Base-by-base conservation (phyloP, 2,888 invertebrate species). In the Tortricodes alternella region DNA sequence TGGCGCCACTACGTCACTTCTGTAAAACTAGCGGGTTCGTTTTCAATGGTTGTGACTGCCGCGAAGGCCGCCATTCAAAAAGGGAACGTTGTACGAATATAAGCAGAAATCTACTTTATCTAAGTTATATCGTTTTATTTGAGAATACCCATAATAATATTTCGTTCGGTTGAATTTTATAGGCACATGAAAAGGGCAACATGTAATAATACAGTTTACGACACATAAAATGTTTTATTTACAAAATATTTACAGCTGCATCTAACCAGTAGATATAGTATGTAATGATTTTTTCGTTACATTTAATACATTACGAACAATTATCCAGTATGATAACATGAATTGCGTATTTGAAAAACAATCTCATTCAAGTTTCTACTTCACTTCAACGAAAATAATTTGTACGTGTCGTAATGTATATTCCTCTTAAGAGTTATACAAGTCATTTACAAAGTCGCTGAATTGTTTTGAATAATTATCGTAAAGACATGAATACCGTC, bases 191-290 rank as follows among this genome's bases (percentile, higher is more conserved):
- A 34, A 46, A 37, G 35, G 49, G 35, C 11, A 35, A 27, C 35
- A 48, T 41, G 41, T 64, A 76, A 76, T 69, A 67, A 77, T 79
- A 77, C 64, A 37, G 59, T 60, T 62, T 60, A 65, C 73, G 86
- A 85, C 85, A 87, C 85, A 78, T 85, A 83, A 84, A 83, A 83
- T 79, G 80, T 76, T 86, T 88, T 88, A 88, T 87, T 88, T 85
- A 84, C 82, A 88, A 83, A 82, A 74, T 76, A 82, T 83, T 78
- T 78, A 85, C 84, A 85, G 62, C 71, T 58, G 64, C 43, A 53
- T 24, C 48, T 53, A 49, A 55, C n/a, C n/a, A n/a, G n/a, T n/a
- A n/a, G n/a, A n/a, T n/a, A 34, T 41, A 48, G 41, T 52, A 52
- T 29, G 37, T 39, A 44, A 38, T 37, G 24, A 41, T 15, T 32